phyloP scores from a whole-genome alignment of 2,797 vertebrate genomes.

The Melanogrammus aeglefinus region DNA sequence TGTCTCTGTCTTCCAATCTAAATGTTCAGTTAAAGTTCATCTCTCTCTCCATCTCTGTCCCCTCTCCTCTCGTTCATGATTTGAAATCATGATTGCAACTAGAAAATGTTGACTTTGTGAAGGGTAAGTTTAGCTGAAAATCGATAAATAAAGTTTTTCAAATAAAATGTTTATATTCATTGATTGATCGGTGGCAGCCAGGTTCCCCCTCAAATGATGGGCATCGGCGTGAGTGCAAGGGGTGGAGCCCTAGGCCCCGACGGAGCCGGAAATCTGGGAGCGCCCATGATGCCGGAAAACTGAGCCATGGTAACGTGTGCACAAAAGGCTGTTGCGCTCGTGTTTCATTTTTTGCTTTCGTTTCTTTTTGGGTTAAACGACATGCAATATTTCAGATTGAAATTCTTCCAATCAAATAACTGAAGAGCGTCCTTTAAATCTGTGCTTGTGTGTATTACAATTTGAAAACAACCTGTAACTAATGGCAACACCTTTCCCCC shows the following conservation, averaged over 20 bases:
- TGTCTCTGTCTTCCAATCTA: no score
- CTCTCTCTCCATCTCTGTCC: no score
- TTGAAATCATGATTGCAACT: no score
- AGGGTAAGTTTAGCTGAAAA: no score
- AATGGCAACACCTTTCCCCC: background rate
- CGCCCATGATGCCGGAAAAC: conserved; percentile 91
- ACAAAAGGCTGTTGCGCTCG: conserved; percentile 10
- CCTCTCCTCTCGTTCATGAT: no score
- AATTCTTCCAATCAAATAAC: background rate
- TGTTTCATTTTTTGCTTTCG: no score
- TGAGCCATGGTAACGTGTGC: conserved; percentile 96
- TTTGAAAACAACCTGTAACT: background rate
- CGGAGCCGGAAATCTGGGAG: conserved; percentile 88
- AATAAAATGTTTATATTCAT: no score
- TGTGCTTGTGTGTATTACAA: background rate
- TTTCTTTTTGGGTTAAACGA: background rate
- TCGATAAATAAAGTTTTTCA: no score
- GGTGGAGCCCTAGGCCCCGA: conserved; percentile 87
- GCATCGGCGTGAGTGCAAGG: conserved; percentile 93
- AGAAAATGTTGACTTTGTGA: no score
- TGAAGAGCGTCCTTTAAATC: background rate
- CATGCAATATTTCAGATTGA: no score
- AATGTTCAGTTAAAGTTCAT: no score
- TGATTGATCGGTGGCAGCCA: conserved; percentile 90
- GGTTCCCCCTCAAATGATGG: conserved; percentile 92